phyloP scores from a whole-genome alignment of 1,140 invertebrate species.

The Lanistes nyassanus region DNA sequence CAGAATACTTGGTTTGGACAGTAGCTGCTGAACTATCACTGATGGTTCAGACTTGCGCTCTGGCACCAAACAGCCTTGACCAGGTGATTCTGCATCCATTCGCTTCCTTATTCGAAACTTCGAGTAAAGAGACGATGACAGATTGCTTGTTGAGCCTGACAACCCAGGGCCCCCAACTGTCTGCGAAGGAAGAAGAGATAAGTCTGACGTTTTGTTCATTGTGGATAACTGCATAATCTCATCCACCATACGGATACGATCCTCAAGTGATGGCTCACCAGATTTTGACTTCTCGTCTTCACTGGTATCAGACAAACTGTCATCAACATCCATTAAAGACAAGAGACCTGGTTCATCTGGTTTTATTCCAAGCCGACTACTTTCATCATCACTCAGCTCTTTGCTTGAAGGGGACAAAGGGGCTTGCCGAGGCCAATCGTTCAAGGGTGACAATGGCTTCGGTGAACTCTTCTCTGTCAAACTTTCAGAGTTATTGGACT shows the following conservation, averaged over 20 bases:
- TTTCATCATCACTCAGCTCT: constrained; percentile 12
- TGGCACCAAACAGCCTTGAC: constrained; percentile 40
- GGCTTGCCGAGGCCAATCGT: constrained; percentile 5
- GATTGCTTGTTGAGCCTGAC: constrained; percentile 34
- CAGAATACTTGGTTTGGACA: constrained; percentile 87
- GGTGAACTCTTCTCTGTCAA: constrained; percentile 29
- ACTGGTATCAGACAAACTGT: constrained; percentile 53
- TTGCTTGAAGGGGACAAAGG: constrained; percentile 6
- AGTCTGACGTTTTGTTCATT: constrained; percentile 41
- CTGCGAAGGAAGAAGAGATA: constrained; percentile 36
- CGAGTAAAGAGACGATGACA: constrained; percentile 44
- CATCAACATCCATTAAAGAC: constrained; percentile 38
- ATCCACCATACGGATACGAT: constrained; percentile 87
- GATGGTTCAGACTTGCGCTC: constrained; percentile 76
- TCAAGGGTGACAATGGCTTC: constrained; percentile 22
- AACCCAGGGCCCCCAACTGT: constrained; percentile 24
- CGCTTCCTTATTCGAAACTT: constrained; percentile 70
- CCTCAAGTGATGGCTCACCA: constrained; percentile 74
- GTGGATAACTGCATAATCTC: constrained; percentile 74
- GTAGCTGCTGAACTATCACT: constrained; percentile 90
- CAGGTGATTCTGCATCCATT: constrained; percentile 26
- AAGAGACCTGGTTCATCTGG: constrained; percentile 14
- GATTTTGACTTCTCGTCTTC: constrained; percentile 21
- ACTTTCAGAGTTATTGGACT: constrained; percentile 32
- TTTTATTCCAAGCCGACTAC: constrained; percentile 6